Base-by-base conservation (phyloP, 2,888 invertebrate species). In the Lysandra coridon region DNA sequence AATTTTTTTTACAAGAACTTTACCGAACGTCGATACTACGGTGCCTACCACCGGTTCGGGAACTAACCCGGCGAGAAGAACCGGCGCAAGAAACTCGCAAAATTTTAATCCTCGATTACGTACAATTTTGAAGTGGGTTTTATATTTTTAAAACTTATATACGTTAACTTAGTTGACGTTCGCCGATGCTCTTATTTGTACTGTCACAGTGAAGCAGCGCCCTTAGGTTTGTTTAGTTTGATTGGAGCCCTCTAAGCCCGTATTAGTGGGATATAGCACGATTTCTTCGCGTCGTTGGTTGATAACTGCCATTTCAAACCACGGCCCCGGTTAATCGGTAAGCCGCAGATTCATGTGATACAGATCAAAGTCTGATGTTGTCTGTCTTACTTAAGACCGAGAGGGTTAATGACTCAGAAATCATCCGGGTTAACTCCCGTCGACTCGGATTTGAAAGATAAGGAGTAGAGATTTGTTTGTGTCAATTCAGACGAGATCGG, bases 321-420 rank as follows among this genome's bases (percentile, higher is more conserved):
- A 86, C 85, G 87, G 89, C 88, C 90, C 88, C 88, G 87, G 91
- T 90, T 94, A 93, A 93, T 93, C 92, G 91, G 88, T 89, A 89
- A 91, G 89, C 90, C 90, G 84, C 87, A 86, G 89, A 89, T 90
- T 91, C 90, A 87, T 89, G 89, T 89, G 93, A 93, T 93, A 92
- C 89, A 89, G 90, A 92, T 94, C 93, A 90, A 89, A 92, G 92
- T 93, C 91, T 90, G 92, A 91, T 92, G 94, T 92, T 93, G 94
- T 94, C 93, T 93, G 90, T 94, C 94, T 94, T 91, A 91, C 94
- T 94, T 93, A 94, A 92, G 88, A 88, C 87, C 90, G 90, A 91
- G 90, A 88, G 87, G 89, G 91, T 94, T 93, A 94, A 94, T 94
- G 94, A 92, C 91, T 92, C 89, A 94, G 93, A 94, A 94, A 93